These are phyloP conservation scores for Drosophila lini DNA, from an alignment of 1,140 invertebrate species.

Conservation along the genomic window DNA sequence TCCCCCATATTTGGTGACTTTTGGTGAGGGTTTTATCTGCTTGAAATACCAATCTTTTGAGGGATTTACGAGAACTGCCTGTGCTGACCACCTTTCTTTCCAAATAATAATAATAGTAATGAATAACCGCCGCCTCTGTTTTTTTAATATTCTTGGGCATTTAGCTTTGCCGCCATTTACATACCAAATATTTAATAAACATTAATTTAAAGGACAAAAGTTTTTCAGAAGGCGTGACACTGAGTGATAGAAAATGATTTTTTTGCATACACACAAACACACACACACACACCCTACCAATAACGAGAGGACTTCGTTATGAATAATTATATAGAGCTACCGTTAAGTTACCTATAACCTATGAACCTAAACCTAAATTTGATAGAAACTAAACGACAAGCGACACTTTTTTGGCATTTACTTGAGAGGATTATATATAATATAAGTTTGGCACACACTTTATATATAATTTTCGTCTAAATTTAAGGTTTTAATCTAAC, in stretches of 20 bases:
- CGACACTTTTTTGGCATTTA: constrained; percentile 76
- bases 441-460: constrained; percentile 52
- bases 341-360: constrained; percentile 59
- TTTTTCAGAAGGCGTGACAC: constrained; percentile 52
- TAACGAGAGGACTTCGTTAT: constrained; percentile 55
- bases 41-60: constrained; percentile 27
- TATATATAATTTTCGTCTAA: constrained; percentile 80
- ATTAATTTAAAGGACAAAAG: constrained; percentile 43
- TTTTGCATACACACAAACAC: constrained; percentile 16
- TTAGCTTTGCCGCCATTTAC: constrained; percentile 75
- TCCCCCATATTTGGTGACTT: constrained; percentile 62
- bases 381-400: constrained; percentile 51
- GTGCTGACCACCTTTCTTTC: constrained; percentile 43
- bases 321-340: constrained; percentile 71
- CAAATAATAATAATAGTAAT: constrained; percentile 27
- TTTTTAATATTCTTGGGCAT: constrained; percentile 49
- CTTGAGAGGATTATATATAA: constrained; percentile 76
- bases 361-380: constrained; percentile 38
- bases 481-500: constrained; percentile 71
- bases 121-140: constrained; percentile 4
- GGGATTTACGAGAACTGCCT: constrained; percentile 33
- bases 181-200: constrained; percentile 69
- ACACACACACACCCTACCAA: constrained; percentile 19
- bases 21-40: constrained; percentile 32
- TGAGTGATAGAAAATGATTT: constrained; percentile 76